phyloP scores from a whole-genome alignment of 2,888 invertebrate species.

The Drosophila quasianomalipes region DNA sequence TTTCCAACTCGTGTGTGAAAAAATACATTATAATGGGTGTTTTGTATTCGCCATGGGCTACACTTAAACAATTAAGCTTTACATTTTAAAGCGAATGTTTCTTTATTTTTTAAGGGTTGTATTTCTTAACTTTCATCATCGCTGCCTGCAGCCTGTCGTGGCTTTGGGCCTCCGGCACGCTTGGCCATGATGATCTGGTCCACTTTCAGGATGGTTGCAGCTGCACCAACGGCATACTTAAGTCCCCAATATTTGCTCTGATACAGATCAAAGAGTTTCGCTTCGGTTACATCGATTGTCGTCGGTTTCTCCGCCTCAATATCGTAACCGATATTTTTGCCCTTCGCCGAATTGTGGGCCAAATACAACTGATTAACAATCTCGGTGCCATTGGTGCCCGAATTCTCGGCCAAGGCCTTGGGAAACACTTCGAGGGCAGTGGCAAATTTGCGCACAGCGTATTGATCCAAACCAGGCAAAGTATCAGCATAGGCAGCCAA shows the following conservation, averaged over 20 bases:
- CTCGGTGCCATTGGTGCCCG: slow-evolving; percentile 95
- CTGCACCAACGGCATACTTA: slow-evolving; percentile 97
- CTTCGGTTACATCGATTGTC: slow-evolving; percentile 91
- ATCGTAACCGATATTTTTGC: slow-evolving; percentile 93
- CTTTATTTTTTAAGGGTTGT: neutral
- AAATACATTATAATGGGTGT: slow-evolving; percentile 46
- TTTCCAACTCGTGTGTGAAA: slow-evolving; percentile 58
- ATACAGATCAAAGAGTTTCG: slow-evolving; percentile 93
- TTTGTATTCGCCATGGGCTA: slow-evolving; percentile 33
- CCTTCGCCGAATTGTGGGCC: slow-evolving; percentile 93
- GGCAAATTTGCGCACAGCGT: slow-evolving; percentile 97
- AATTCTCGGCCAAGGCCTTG: slow-evolving; percentile 96
- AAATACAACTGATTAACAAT: slow-evolving; percentile 95
- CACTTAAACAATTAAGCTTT: slow-evolving; percentile 47
- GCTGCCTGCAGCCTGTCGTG: slow-evolving; percentile 88
- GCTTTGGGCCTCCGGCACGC: slow-evolving; percentile 97
- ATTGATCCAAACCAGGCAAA: slow-evolving; percentile 97
- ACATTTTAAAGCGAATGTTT: slow-evolving; percentile 29
- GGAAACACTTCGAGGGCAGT: slow-evolving; percentile 95
- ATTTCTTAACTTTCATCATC: slow-evolving; percentile 90
- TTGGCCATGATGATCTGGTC: slow-evolving; percentile 99
- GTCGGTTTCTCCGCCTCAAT: slow-evolving; percentile 92
- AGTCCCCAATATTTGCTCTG: slow-evolving; percentile 96
- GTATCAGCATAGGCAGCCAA: slow-evolving; percentile 95
- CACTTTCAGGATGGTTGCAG: slow-evolving; percentile 95